Percentiles rank a stretch among this genome's conserved stretches.
These are phyloP conservation scores for Neostethus bicornis DNA, from an alignment of 2,797 vertebrate genomes.

Conservation along the genomic window DNA sequence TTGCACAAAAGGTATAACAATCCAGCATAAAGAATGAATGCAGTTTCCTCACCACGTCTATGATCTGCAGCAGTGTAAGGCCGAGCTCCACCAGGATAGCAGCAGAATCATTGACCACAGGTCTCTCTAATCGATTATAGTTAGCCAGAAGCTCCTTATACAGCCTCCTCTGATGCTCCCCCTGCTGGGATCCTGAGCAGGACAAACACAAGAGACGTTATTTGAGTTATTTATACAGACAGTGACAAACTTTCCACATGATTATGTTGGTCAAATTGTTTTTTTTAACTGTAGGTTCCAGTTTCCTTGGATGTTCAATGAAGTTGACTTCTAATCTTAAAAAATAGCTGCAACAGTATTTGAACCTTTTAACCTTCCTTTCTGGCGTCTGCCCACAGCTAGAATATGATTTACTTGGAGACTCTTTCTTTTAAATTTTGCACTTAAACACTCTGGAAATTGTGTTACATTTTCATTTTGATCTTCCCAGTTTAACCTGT, in stretches of 20 bases:
- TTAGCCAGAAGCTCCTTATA: conserved; percentile 87
- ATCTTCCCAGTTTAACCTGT: not conserved
- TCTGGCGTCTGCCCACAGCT: conserved; percentile 30
- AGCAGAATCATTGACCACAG: conserved; percentile 88
- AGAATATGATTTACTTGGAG: conserved; percentile 30
- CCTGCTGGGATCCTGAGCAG: conserved; percentile 83
- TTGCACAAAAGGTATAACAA: not conserved
- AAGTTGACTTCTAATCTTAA: conserved; percentile 40
- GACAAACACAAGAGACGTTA: conserved; percentile 3
- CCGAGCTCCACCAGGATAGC: conserved; percentile 88
- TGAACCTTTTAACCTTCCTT: conserved; percentile 43
- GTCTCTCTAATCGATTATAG: conserved; percentile 91
- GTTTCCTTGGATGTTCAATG: conserved; percentile 24
- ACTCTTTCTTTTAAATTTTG: conserved; percentile 6
- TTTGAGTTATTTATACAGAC: conserved; percentile 2
- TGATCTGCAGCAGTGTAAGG: conserved; percentile 90
- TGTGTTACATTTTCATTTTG: not conserved
- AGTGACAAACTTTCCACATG: not conserved
- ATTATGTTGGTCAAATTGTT: not conserved
- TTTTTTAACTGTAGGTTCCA: conserved; percentile 27
- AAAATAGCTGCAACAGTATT: conserved; percentile 38
- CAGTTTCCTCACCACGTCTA: conserved; percentile 86
- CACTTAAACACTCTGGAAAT: not conserved
- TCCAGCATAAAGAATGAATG: not conserved
- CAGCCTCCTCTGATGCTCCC: conserved; percentile 87